These are phyloP conservation scores for Rhincodon typus DNA, from an alignment of 2,797 vertebrate genomes.

Conservation along the genomic window DNA sequence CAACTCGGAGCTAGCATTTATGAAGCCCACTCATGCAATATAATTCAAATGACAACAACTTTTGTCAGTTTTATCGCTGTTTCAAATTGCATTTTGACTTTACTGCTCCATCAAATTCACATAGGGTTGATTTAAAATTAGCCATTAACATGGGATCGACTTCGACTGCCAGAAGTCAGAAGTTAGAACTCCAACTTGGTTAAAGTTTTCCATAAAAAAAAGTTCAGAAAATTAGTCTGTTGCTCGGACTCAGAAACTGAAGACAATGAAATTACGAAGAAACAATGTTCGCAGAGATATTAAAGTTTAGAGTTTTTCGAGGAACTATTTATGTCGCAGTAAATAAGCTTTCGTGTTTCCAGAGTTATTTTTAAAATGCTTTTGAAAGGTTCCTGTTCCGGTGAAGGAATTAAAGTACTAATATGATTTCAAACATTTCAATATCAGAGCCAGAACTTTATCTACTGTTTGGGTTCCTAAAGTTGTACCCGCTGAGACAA, in stretches of 20 bases:
- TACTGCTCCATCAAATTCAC: slow-evolving; percentile 48
- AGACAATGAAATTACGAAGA: background rate
- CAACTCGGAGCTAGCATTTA: slow-evolving; percentile 18
- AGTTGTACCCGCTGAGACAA: no score
- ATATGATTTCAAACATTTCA: background rate
- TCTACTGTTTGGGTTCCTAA: background rate
- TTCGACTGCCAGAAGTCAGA: background rate
- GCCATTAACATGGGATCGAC: background rate
- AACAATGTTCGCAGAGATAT: background rate
- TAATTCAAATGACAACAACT: slow-evolving; percentile 34
- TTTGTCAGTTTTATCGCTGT: slow-evolving; percentile 33
- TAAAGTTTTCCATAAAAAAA: background rate
- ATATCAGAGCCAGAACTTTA: no score
- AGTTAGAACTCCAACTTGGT: background rate
- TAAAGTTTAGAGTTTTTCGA: no score
- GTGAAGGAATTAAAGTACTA: background rate
- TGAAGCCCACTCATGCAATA: slow-evolving; percentile 33
- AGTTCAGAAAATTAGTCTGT: background rate
- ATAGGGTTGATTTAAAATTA: slow-evolving; percentile 40
- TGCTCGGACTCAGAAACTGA: background rate
- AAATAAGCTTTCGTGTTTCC: background rate
- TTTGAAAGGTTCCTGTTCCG: background rate
- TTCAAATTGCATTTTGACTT: slow-evolving; percentile 46
- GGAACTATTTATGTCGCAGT: no score
- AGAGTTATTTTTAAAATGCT: background rate